Evolutionary conservation across 2,888 invertebrate species (phyloP), one percentile per base, ranked within the genome.

Genomic region (Ferdinandea cuprea): DNA sequence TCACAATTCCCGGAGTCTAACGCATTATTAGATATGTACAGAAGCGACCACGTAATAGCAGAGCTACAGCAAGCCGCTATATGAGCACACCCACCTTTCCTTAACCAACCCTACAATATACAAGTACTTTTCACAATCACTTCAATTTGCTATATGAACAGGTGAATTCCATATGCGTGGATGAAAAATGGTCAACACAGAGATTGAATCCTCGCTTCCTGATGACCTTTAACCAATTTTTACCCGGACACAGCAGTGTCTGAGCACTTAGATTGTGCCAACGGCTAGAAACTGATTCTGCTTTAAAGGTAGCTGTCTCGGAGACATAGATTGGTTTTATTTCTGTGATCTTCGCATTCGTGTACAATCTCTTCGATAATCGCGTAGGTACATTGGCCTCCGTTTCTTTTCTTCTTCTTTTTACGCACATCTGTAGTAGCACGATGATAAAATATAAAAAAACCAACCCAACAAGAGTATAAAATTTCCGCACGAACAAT

Each of bases 301-400:
- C 42, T 61, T 46, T 25, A 32, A 52, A 35, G 37, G 46, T 65
- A 69, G 69, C 58, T 59, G 56, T 63, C 52, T 35, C 9, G 25
- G 17, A 32, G 42, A 74, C 28, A 59, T 37, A 35, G 59, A 63
- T 69, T 65, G 42, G 37, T 58, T 59, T 65, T 61, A 19, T 46
- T 71, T 44, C 52, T 35, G 32, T 74, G 17, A 71, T 72, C 56
- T 69, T 69, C 42, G 59, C 46, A 58, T 73, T 79, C 68, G 48
- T 63, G 56, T 63, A 58, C 50, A 74, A 74, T 77, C 50, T 79
- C 30, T 35, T 46, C 68, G 48, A 71, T 59, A 66, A 63, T 69
- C 50, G 69, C 71, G 81, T n/a, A n/a, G n/a, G n/a, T 81, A 76
- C 81, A 81, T 76, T 81, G 81, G 81, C 81, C 76, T 61, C 63